A percentile compares a stretch with the other conserved stretches of the same genome.
Conservation (phyloP, 2,797 vertebrate species). For the Siniperca scherzeri region DNA sequence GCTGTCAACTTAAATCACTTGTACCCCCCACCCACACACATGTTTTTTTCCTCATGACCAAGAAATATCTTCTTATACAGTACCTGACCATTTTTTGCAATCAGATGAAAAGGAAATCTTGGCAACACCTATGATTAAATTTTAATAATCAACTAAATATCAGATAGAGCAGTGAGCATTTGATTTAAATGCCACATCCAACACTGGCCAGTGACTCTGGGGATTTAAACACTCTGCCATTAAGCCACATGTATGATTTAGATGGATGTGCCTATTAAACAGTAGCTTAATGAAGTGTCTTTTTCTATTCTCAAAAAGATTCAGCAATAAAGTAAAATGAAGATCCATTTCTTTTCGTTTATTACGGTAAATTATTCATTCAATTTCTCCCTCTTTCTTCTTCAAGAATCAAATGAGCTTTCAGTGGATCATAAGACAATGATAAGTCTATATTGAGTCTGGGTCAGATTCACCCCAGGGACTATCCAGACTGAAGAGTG, state of each 20-base stretch:
- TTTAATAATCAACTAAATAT: conserved; percentile 69
- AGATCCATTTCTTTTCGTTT: conserved; percentile 89
- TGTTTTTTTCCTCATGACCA: conserved; percentile 24
- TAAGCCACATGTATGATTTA: conserved; percentile 87
- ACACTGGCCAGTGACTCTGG: conserved; percentile 51
- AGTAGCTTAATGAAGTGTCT: conserved; percentile 87
- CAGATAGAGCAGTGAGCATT: conserved; percentile 57
- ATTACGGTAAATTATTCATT: conserved; percentile 91
- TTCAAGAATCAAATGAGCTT: conserved; percentile 84
- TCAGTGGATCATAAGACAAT: conserved; percentile 51
- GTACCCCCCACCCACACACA: background rate
- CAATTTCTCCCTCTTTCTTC: conserved; percentile 77
- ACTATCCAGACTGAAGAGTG: conserved; percentile 4
- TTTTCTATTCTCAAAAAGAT: conserved; percentile 82
- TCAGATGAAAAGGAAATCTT: conserved; percentile 67
- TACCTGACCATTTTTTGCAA: conserved; percentile 47
- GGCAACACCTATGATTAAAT: conserved; percentile 61
- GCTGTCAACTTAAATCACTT: conserved; percentile 43
- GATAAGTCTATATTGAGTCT: conserved; percentile 46
- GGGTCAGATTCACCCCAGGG: conserved; percentile 46
- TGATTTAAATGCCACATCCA: conserved; percentile 68
- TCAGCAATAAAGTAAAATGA: conserved; percentile 90
- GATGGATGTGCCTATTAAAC: conserved; percentile 88
- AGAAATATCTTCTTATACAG: conserved; percentile 40
- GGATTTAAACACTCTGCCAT: conserved; percentile 81